phyloP scores from a whole-genome alignment of 2,797 vertebrate genomes.

The Chelonia mydas region DNA sequence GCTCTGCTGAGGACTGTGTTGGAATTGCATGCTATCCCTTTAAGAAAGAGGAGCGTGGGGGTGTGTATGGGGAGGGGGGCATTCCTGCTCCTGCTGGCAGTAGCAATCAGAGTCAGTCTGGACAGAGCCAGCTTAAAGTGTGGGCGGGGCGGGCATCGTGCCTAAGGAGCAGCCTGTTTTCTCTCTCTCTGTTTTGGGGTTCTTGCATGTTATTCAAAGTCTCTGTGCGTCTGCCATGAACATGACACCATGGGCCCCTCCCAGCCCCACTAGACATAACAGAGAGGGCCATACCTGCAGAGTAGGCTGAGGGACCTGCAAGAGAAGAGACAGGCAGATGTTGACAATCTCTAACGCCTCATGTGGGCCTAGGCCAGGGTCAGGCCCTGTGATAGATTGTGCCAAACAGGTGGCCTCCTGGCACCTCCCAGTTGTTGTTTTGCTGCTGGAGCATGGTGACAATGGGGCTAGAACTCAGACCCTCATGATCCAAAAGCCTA shows the following conservation, averaged over 20 bases:
- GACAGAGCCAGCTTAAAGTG: neutral
- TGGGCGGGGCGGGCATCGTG: too few relatives aligned
- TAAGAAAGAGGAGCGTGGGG: neutral
- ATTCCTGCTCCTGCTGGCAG: neutral
- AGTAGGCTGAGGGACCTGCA: conserved; percentile 32
- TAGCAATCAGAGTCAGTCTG: neutral
- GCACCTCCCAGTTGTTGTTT: neutral
- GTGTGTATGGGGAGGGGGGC: neutral
- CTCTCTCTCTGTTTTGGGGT: neutral
- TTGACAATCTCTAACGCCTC: neutral
- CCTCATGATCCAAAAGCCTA: neutral
- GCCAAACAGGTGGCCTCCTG: neutral
- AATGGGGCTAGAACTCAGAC: neutral
- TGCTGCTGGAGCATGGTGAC: neutral
- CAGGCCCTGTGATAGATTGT: neutral
- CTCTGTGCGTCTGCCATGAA: neutral
- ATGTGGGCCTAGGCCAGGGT: neutral
- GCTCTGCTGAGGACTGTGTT: neutral
- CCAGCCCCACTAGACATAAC: neutral
- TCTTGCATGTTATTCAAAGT: neutral
- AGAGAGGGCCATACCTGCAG: conserved; percentile 16
- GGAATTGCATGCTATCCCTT: neutral
- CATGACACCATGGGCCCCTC: neutral
- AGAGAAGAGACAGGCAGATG: neutral
- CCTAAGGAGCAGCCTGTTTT: neutral